Percentiles rank a stretch among this genome's conserved stretches.
phyloP scores from a whole-genome alignment of 2,888 invertebrate species.

The Ryuthela nishihirai region DNA sequence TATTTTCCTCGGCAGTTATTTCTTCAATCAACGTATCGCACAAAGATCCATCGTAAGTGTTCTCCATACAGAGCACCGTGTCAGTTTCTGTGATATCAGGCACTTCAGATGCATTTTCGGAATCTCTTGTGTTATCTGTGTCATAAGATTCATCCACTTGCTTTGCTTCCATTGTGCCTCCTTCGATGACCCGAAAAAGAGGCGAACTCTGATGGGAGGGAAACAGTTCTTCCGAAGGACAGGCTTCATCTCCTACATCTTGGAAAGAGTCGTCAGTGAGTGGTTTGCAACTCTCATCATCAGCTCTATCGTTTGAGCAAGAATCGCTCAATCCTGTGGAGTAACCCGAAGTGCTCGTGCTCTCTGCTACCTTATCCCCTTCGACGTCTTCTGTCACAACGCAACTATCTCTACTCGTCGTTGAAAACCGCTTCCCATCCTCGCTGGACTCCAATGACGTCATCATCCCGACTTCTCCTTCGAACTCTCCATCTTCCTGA shows the following conservation, averaged over 20 bases:
- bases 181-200: no score
- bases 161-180: not conserved
- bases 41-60: slow-evolving; percentile 21
- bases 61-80: slow-evolving; percentile 13
- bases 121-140: slow-evolving; percentile 19
- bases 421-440: slow-evolving; percentile 61
- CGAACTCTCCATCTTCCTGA: slow-evolving; percentile 62
- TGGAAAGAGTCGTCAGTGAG: not conserved
- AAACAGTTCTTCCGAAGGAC: not conserved
- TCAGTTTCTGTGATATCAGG: slow-evolving; percentile 22
- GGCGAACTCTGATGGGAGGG: not conserved
- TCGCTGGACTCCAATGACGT: slow-evolving; percentile 56
- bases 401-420: slow-evolving; percentile 23
- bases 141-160: slow-evolving; percentile 17
- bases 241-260: not conserved
- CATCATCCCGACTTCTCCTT: slow-evolving; percentile 58
- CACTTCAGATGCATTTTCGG: slow-evolving; percentile 18
- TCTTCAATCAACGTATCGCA: slow-evolving; percentile 34
- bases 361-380: slow-evolving; percentile 25
- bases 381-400: slow-evolving; percentile 54
- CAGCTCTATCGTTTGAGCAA: slow-evolving; percentile 22
- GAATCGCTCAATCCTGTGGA: slow-evolving; percentile 34
- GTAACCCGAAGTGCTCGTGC: slow-evolving; percentile 29
- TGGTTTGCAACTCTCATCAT: slow-evolving; percentile 14
- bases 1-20: no score